Base-by-base conservation (phyloP, 2,113 vertebrate species). In the Solea solea region DNA sequence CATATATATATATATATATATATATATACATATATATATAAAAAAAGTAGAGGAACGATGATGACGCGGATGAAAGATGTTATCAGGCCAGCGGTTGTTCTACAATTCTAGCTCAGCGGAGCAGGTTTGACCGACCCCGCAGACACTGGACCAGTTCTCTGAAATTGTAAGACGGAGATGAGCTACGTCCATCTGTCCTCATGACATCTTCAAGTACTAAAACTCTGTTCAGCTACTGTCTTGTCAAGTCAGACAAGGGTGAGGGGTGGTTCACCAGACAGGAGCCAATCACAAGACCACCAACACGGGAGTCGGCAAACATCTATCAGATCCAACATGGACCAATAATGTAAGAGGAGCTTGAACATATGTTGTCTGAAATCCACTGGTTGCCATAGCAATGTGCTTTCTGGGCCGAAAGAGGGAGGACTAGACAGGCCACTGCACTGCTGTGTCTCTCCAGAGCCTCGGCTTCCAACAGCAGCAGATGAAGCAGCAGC, bases 251-350 rank as follows among this genome's bases (percentile, higher is more conserved):
- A 76, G 79, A 75, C 16, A 21, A 45, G 69, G 75, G 51, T 55
- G 65, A 48, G 42, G 67, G 76, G 80, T 64, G 74, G 62, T 72
- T 78, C 67, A 49, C 46, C 21, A 64, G 74, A 71, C 68, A 55
- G 61, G 46, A 68, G 63, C 10, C n/a, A 54, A 63, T 56, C 63
- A 7, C 53, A 42, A 46, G 52, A 59, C 61, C 58, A n/a, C 61
- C 52, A 39, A 58, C 69, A 9, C 6, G 3, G 58, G 76, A 41
- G 69, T 71, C 79, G 4, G 28, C 3, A 44, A n/a, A 58, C 66
- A 69, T 79, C 86, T 44, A 61, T 46, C 63, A 69, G 89, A 81
- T 91, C 91, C 91, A 92, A 92, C 91, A 89, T 91, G 91, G 88
- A 91, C 89, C 91, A 90, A 86, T 88, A 92, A 74, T 12, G 59